Conservation (phyloP, 1,140 invertebrate genomes). For the Galendromus occidentalis region DNA sequence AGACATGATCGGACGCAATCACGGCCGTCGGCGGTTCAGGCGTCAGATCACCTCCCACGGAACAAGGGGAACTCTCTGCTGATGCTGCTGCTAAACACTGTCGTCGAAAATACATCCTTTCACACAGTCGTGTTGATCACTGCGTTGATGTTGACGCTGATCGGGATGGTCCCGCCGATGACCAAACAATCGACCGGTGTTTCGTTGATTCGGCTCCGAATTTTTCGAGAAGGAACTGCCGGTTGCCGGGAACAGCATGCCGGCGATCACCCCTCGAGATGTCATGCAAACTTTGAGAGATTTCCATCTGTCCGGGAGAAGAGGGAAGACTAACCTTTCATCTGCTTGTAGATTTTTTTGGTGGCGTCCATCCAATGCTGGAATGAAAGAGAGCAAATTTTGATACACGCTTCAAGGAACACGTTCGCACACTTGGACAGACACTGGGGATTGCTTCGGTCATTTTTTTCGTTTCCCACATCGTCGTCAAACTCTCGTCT, state of each 20-base stretch:
- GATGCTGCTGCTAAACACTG: slow-evolving; percentile 8
- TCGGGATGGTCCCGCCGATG: no score
- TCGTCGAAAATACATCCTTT: slow-evolving; percentile 8
- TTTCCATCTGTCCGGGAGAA: background rate
- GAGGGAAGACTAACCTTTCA: slow-evolving; percentile 43
- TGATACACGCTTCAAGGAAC: background rate
- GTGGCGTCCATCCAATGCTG: slow-evolving; percentile 75
- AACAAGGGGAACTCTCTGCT: background rate
- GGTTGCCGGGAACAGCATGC: no score
- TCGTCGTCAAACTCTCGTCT: background rate
- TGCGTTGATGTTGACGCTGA: no score
- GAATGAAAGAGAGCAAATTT: slow-evolving; percentile 25
- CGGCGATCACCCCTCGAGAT: no score
- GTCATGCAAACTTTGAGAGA: background rate
- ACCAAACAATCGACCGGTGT: no score
- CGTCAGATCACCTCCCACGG: background rate
- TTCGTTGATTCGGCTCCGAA: no score
- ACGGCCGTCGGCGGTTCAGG: background rate
- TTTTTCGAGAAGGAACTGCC: no score
- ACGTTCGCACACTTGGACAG: slow-evolving; percentile 37
- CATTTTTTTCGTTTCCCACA: background rate
- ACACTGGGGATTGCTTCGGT: slow-evolving; percentile 24
- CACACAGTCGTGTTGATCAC: slow-evolving; percentile 7
- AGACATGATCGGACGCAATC: no score
- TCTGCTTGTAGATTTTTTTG: slow-evolving; percentile 57